A percentile compares a stretch with the other conserved stretches of the same genome.
Conservation (phyloP, 2,888 invertebrate genomes). For the Latrodectus hesperus region DNA sequence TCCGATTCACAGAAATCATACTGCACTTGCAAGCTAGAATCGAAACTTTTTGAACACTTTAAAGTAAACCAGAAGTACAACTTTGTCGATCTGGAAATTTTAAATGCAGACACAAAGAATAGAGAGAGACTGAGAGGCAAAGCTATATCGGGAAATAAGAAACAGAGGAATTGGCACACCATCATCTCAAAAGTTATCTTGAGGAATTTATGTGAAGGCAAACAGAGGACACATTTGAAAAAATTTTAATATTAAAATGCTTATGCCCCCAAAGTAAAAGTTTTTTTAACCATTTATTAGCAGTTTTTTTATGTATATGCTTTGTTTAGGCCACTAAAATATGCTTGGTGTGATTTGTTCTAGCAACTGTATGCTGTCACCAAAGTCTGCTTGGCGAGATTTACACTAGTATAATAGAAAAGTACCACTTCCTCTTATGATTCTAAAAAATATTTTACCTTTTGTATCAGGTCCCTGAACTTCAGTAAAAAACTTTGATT, state of each 20-base stretch:
- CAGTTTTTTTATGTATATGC: background rate
- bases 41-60: background rate
- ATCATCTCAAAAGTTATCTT: background rate
- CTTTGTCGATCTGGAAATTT: background rate
- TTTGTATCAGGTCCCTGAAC: no score
- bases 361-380: background rate
- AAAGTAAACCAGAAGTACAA: background rate
- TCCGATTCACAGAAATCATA: background rate
- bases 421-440: no score
- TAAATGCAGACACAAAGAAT: background rate
- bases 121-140: background rate
- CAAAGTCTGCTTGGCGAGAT: no score
- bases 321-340: background rate
- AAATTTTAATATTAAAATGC: background rate
- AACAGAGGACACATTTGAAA: background rate
- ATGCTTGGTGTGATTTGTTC: background rate
- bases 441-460: no score
- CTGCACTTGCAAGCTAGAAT: background rate
- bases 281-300: background rate
- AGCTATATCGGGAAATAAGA: background rate
- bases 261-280: background rate
- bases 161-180: background rate
- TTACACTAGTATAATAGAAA: no score
- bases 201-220: background rate
- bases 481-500: no score